Base-by-base conservation (phyloP, 2,888 invertebrate genomes). In the Lacanobia wlatinum region DNA sequence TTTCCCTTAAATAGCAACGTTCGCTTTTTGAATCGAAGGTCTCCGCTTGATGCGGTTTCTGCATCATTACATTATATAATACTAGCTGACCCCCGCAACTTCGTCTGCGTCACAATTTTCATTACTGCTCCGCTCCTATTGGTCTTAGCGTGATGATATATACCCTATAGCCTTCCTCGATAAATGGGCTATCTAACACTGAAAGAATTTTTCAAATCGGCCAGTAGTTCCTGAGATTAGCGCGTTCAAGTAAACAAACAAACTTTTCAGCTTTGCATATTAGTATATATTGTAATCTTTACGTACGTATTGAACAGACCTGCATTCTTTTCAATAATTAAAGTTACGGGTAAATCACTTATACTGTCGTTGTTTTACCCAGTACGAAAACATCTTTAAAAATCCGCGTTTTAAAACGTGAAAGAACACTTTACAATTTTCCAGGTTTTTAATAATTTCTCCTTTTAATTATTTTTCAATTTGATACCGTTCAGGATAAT, bases 401-500 rank as follows among this genome's bases (percentile, higher is more conserved):
- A 58, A 58, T 40, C 38, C 14, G 12, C 21, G 14, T n/a, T 59
- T 40, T 21, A 40, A 21, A 40, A 21, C 21, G 2, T n/a, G 8
- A 21, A 46, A 23, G 18, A 10, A n/a, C 14, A n/a, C 21, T 43
- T 56, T 73, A 12, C 34, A 34, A 40, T 43, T 43, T 55, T n/a
- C 16, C 34, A 28, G 18, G 10, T n/a, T 18, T 53, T 53, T 23
- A 48, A 34, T 38, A 43, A n/a, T 40, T 46, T 46, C 2, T 18
- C 12, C 9, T 69, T 55, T 21, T 21, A 43, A 74, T 43, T 43
- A 56, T 77, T 74, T 43, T 76, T 66, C 18, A 40, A 28, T 21
- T 16, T 34, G 9, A 40, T 28, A 28, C 38, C 52, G 58, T 63
- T 59, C 10, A 46, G 16, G 9, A 40, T 18, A 21, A 40, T 18